Evolutionary conservation across 1,140 invertebrate genomes (phyloP).

Genomic region (Bactericera cockerelli): DNA sequence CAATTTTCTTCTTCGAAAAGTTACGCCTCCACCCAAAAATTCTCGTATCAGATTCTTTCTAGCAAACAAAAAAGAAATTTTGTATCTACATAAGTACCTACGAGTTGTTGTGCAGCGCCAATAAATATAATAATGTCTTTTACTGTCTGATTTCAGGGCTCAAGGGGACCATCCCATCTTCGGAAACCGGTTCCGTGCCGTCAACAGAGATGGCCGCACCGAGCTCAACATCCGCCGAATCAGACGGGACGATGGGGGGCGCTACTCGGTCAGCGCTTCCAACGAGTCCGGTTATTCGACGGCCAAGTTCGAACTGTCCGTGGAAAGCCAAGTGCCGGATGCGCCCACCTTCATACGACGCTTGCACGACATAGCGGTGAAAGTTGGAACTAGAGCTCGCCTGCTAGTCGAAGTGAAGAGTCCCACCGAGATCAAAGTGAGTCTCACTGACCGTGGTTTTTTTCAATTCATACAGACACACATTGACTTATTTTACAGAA

Average conservation of each 20-base stretch:
- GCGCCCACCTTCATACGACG: constrained; percentile 59
- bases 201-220: constrained; percentile 32
- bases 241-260: constrained; percentile 34
- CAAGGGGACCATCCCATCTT: constrained; percentile 38
- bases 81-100: no score
- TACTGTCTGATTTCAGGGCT: constrained; percentile 29
- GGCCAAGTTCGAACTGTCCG: constrained; percentile 28
- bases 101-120: no score
- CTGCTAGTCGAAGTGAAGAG: constrained; percentile 68
- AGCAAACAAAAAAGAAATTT: no score
- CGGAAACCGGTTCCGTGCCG: constrained; percentile 26
- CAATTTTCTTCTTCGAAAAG: no score
- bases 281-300: constrained; percentile 31
- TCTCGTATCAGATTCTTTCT: no score
- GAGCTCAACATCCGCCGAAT: constrained; percentile 36
- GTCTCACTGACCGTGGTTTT: no score
- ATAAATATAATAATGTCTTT: no score
- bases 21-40: no score
- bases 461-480: no score
- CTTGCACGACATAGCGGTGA: constrained; percentile 62
- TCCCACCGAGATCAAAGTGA: constrained; percentile 57
- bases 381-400: constrained; percentile 66
- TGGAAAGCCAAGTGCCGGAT: constrained; percentile 33
- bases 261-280: constrained; percentile 39
- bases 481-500: no score